A percentile compares a stretch with the other conserved stretches of the same genome.
Evolutionary conservation across 2,113 vertebrate species (phyloP).

Genomic region (Oryzias javanicus): DNA sequence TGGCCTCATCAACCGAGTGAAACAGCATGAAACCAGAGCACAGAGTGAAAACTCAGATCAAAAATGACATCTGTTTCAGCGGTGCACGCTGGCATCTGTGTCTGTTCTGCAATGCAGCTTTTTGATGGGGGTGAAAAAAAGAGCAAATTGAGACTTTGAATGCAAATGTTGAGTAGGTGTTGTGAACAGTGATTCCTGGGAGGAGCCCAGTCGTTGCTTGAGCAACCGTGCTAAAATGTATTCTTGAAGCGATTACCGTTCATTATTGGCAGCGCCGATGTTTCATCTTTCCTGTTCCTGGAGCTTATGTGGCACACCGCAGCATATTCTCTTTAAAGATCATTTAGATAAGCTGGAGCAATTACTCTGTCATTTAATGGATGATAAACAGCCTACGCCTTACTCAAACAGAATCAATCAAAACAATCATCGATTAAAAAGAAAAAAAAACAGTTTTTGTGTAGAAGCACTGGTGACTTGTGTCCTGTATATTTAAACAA

Average conservation of each 20-base stretch:
- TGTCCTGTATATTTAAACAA: constrained; percentile 21
- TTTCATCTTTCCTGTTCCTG: constrained; percentile 20
- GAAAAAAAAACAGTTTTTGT: constrained; percentile 3
- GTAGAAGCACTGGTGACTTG: constrained; percentile 19
- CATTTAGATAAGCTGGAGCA: constrained; percentile 48
- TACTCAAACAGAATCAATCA: constrained; percentile 46
- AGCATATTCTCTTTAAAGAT: constrained; percentile 48
- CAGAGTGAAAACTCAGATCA: constrained; percentile 47
- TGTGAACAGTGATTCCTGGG: constrained; percentile 6
- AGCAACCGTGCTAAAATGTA: constrained; percentile 9
- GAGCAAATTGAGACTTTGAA: constrained; percentile 55
- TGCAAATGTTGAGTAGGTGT: constrained; percentile 1
- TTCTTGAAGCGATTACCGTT: constrained; percentile 23
- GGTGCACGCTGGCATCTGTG: neutral
- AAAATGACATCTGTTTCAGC: constrained; percentile 57
- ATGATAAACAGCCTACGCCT: constrained; percentile 46
- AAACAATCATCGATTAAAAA: constrained; percentile 31
- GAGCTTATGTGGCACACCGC: neutral
- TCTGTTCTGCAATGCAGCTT: constrained; percentile 42
- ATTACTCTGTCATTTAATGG: constrained; percentile 43
- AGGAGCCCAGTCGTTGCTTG: neutral
- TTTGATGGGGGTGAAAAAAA: constrained; percentile 45
- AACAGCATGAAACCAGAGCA: neutral
- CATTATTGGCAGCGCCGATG: constrained; percentile 18
- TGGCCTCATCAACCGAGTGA: constrained; percentile 5